Conservation (phyloP, 2,888 invertebrate species). For the Gymnocheta viridis region DNA sequence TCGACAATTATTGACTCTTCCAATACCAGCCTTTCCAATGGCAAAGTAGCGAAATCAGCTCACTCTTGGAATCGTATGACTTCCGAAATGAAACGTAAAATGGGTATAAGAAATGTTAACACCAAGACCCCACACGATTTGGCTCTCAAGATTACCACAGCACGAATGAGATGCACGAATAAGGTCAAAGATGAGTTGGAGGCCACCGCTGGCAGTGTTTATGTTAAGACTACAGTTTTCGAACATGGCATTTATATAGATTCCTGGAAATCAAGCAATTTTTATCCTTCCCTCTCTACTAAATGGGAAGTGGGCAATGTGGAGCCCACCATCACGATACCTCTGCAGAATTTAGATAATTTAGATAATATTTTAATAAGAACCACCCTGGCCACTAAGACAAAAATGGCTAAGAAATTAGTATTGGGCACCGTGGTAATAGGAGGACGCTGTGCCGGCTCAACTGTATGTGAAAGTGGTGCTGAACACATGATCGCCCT, state of each 20-base stretch:
- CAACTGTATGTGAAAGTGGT: constrained; percentile 72
- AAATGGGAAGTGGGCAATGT: constrained; percentile 84
- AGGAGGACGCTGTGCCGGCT: constrained; percentile 70
- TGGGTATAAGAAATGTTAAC: constrained; percentile 76
- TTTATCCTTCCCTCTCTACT: constrained; percentile 89
- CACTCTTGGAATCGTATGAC: constrained; percentile 74
- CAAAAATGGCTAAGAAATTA: constrained; percentile 81
- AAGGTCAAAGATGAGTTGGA: constrained; percentile 82
- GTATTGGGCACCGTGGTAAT: constrained; percentile 79
- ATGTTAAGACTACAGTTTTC: constrained; percentile 89
- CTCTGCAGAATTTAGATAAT: constrained; percentile 75
- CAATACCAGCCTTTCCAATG: constrained; percentile 34
- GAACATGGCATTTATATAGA: constrained; percentile 85
- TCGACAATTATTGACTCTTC: constrained; percentile 23
- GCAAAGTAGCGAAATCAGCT: constrained; percentile 41
- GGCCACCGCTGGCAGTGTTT: constrained; percentile 84
- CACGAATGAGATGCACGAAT: constrained; percentile 81
- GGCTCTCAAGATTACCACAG: constrained; percentile 77
- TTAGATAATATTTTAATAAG: constrained; percentile 78
- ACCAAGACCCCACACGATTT: constrained; percentile 72
- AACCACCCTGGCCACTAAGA: constrained; percentile 80
- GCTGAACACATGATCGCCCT: constrained; percentile 78
- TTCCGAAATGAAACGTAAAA: constrained; percentile 79
- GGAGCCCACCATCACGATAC: constrained; percentile 77
- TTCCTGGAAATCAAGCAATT: constrained; percentile 89